phyloP scores from a whole-genome alignment of 2,797 vertebrate genomes.

The Sternotherus odoratus region DNA sequence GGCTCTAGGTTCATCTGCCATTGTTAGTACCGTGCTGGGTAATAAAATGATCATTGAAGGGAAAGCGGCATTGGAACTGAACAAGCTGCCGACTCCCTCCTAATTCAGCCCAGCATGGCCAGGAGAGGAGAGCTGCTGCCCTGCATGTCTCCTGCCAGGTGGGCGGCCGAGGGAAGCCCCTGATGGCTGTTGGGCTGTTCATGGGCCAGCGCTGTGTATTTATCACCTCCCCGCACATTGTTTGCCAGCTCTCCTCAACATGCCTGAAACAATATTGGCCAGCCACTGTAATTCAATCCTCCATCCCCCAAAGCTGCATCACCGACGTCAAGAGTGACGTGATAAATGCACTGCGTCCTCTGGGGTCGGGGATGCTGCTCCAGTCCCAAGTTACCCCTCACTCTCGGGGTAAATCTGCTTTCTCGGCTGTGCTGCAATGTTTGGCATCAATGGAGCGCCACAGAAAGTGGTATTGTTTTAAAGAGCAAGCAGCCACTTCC shows the following conservation, averaged over 20 bases:
- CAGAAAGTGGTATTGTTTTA: conserved; percentile 27
- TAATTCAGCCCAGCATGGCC: background rate
- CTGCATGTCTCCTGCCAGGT: background rate
- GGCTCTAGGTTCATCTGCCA: conserved; percentile 7
- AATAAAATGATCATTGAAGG: conserved; percentile 40
- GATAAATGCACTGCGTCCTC: conserved; percentile 17
- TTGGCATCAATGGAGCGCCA: conserved; percentile 12
- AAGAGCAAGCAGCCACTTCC: conserved; percentile 39
- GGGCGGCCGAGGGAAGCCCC: background rate
- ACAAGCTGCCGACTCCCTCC: background rate
- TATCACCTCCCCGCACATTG: conserved; percentile 58
- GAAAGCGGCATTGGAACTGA: background rate
- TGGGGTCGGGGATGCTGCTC: conserved; percentile 20
- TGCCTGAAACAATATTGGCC: conserved; percentile 64
- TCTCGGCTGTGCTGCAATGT: conserved; percentile 52
- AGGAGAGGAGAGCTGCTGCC: background rate
- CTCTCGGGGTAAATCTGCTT: background rate
- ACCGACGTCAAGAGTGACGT: conserved; percentile 28
- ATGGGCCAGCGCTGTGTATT: conserved; percentile 33
- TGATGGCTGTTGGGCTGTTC: background rate
- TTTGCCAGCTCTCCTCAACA: conserved; percentile 60
- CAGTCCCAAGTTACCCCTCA: conserved; percentile 66
- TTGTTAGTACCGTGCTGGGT: background rate
- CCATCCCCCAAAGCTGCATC: conserved; percentile 32
- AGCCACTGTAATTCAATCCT: conserved; percentile 58